Conservation (phyloP, 2,797 vertebrate species). For the Pseudotriccus pelzelni region DNA sequence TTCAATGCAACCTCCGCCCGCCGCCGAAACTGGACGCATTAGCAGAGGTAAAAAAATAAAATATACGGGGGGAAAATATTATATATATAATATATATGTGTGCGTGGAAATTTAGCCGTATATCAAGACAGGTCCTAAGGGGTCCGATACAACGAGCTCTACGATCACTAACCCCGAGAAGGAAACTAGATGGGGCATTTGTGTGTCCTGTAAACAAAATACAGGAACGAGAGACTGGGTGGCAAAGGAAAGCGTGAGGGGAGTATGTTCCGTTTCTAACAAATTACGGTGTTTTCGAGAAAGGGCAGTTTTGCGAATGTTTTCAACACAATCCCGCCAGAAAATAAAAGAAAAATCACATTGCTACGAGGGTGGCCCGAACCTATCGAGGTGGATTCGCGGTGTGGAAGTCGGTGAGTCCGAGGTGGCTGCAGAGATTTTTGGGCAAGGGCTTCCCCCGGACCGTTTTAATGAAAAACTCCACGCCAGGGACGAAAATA, state of each 20-base stretch:
- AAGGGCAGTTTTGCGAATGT: not conserved
- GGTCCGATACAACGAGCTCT: not conserved
- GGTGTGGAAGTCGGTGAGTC: not conserved
- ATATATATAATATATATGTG: too few species aligned
- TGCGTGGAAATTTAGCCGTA: not conserved
- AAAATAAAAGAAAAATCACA: not conserved
- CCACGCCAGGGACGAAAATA: not conserved
- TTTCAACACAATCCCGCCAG: not conserved
- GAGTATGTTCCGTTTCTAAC: not conserved
- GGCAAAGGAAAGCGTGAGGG: not conserved
- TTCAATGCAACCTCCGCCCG: not conserved
- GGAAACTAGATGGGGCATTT: not conserved
- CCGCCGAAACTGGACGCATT: not conserved
- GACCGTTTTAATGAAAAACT: not conserved
- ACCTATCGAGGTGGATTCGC: not conserved
- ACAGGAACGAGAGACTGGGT: accelerated
- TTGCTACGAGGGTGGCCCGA: not conserved
- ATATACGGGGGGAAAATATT: accelerated
- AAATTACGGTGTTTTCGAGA: not conserved
- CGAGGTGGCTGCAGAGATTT: not conserved
- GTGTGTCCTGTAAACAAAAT: not conserved
- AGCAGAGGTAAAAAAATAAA: not conserved
- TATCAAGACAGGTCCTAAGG: not conserved
- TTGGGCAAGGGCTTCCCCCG: not conserved
- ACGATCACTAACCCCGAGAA: not conserved